phyloP scores from a whole-genome alignment of 2,113 vertebrate genomes.

The Saimiri boliviensis region DNA sequence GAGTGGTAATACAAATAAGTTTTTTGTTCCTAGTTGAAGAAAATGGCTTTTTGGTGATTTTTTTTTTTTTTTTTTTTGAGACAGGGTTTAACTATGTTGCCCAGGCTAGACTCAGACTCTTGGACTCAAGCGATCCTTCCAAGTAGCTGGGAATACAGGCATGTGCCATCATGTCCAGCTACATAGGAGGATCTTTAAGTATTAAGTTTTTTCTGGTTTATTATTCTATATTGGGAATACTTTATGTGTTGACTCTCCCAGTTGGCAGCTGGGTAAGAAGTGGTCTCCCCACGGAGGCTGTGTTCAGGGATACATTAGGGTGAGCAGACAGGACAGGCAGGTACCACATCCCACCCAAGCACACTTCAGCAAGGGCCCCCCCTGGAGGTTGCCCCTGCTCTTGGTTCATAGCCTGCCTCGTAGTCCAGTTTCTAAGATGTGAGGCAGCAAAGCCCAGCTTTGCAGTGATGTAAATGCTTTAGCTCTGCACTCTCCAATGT shows the following conservation, averaged over 20 bases:
- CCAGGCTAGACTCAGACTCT: background rate
- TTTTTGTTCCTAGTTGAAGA: background rate
- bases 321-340: background rate
- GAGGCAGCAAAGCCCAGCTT: background rate
- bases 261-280: background rate
- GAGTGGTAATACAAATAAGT: background rate
- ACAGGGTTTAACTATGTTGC: background rate
- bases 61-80: background rate
- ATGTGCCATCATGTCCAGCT: background rate
- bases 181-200: background rate
- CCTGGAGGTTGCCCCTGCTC: background rate
- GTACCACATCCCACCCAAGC: fast-evolving
- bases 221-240: background rate
- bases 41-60: background rate
- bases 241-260: background rate
- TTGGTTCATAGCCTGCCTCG: background rate
- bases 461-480: background rate
- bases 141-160: background rate
- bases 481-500: background rate
- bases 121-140: background rate
- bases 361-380: background rate
- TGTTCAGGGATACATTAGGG: background rate
- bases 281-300: background rate
- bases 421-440: background rate
- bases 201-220: background rate